A percentile compares a stretch with the other conserved stretches of the same genome.
Conservation (phyloP, 2,888 invertebrate species). For the Apamea crenata region DNA sequence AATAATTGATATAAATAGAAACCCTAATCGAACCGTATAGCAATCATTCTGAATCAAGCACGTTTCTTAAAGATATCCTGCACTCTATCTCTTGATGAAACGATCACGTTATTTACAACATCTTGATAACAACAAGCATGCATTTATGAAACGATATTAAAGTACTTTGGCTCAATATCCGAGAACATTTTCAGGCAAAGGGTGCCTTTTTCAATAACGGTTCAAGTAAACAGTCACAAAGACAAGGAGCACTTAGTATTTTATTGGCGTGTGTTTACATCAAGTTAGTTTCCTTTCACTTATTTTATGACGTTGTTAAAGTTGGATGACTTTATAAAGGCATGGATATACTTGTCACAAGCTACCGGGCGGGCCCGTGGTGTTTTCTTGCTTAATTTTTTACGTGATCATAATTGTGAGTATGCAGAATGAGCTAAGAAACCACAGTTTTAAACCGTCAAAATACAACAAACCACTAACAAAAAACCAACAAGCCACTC, state of each 20-base stretch:
- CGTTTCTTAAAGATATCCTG: not conserved
- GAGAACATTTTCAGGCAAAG: conserved; percentile 37
- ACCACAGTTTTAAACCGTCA: not conserved
- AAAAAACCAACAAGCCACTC: not conserved
- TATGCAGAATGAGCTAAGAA: not conserved
- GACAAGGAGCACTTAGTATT: conserved; percentile 56
- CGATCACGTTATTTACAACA: conserved; percentile 9
- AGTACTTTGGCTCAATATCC: conserved; percentile 46
- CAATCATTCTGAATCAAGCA: not conserved
- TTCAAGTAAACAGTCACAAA: conserved; percentile 42
- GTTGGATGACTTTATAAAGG: conserved; percentile 77
- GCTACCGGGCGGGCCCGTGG: not conserved
- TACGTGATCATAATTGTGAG: not conserved
- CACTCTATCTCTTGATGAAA: not conserved
- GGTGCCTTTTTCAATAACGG: conserved; percentile 39
- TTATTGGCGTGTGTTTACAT: conserved; percentile 69
- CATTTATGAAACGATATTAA: conserved; percentile 52
- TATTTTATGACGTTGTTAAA: conserved; percentile 77
- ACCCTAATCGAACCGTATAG: not conserved
- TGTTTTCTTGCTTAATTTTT: not conserved
- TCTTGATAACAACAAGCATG: conserved; percentile 35
- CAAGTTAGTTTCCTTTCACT: conserved; percentile 69
- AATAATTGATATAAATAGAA: not conserved
- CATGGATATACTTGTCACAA: conserved; percentile 3
- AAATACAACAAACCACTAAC: not conserved